Percentiles rank a stretch among this genome's conserved stretches.
phyloP scores from a whole-genome alignment of 2,888 invertebrate genomes.

The Dexiosoma caninum region DNA sequence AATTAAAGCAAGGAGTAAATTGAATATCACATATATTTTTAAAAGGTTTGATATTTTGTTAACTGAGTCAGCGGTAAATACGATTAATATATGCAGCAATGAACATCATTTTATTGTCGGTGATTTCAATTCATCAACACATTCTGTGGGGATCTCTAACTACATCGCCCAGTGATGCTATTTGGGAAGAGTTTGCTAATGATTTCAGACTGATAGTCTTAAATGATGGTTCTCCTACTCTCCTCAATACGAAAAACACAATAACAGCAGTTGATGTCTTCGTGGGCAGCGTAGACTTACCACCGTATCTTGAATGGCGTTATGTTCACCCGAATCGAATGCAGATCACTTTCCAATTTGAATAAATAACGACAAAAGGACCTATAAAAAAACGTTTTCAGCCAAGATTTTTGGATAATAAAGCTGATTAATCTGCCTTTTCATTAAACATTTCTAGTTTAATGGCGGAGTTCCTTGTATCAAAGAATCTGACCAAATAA shows the following conservation, averaged over 20 bases:
- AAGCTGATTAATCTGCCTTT: too few species aligned
- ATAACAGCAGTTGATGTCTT: slow-evolving; percentile 37
- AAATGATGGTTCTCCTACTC: slow-evolving; percentile 25
- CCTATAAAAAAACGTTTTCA: neutral
- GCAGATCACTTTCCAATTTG: slow-evolving; percentile 22
- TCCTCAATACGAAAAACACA: slow-evolving; percentile 30
- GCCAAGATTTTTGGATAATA: slow-evolving; percentile 1
- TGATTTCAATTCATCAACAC: slow-evolving; percentile 37
- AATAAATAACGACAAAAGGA: neutral
- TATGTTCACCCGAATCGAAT: slow-evolving; percentile 1
- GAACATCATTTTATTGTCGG: neutral
- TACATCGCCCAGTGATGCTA: neutral
- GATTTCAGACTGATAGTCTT: neutral
- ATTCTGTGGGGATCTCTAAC: slow-evolving; percentile 15
- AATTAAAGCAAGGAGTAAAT: too few species aligned
- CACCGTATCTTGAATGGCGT: neutral
- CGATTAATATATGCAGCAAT: neutral
- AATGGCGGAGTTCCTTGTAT: too few species aligned
- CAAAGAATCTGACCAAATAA: too few species aligned
- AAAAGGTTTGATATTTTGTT: too few species aligned
- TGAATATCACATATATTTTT: too few species aligned
- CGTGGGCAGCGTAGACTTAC: neutral
- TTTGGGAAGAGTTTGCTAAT: slow-evolving; percentile 22
- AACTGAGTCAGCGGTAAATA: too few species aligned
- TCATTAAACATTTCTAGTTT: neutral